Evolutionary conservation across 2,113 vertebrate genomes (phyloP).

Genomic region (Seriola aureovittata): DNA sequence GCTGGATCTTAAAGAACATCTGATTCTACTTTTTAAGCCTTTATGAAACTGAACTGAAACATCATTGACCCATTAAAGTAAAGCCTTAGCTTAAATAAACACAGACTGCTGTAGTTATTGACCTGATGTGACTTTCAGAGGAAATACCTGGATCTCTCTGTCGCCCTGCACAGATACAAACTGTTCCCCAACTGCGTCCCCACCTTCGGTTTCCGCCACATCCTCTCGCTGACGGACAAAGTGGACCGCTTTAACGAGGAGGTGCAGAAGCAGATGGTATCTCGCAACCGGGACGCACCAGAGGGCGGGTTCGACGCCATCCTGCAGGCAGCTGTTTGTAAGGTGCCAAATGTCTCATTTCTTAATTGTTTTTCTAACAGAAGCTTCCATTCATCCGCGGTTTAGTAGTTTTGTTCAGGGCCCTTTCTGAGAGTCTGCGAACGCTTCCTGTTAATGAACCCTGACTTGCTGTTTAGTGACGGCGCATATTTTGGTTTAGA

Average conservation of each 20-base stretch:
- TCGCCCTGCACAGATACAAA: slow-evolving; percentile 87
- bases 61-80: too few relatives aligned
- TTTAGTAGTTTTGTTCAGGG: neutral
- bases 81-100: neutral
- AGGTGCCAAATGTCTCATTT: slow-evolving; percentile 82
- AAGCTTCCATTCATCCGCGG: neutral
- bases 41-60: too few relatives aligned
- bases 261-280: slow-evolving; percentile 96
- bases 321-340: slow-evolving; percentile 95
- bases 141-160: neutral
- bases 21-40: neutral
- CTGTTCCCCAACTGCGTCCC: slow-evolving; percentile 93
- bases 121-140: neutral
- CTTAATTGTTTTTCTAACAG: neutral
- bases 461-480: neutral
- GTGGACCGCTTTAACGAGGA: slow-evolving; percentile 96
- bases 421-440: neutral
- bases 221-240: slow-evolving; percentile 94
- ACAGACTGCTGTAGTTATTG: neutral
- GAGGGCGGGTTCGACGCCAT: slow-evolving; percentile 97
- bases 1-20: too few relatives aligned
- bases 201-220: slow-evolving; percentile 96
- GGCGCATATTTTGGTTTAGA: neutral
- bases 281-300: slow-evolving; percentile 94
- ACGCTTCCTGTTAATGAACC: neutral